A percentile compares a stretch with the other conserved stretches of the same genome.
phyloP scores from a whole-genome alignment of 2,797 vertebrate species.

The Todus mexicanus region DNA sequence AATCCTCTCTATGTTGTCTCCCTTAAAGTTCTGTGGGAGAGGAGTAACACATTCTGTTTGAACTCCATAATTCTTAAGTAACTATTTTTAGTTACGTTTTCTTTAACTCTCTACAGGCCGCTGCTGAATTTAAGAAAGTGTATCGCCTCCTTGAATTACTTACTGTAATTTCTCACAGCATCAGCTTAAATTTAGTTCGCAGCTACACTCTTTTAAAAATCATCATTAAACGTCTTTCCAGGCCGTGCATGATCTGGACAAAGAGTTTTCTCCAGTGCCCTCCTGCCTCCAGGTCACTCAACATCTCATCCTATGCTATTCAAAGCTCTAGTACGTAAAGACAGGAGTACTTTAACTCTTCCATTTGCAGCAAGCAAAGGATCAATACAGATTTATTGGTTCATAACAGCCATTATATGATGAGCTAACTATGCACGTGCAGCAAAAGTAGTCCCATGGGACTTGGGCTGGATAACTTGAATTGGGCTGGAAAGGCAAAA shows the following conservation, averaged over 20 bases:
- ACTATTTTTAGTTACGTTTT: constrained; percentile 1
- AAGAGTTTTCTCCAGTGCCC: background rate
- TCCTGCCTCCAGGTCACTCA: background rate
- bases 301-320: background rate
- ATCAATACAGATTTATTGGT: background rate
- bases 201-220: background rate
- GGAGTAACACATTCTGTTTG: background rate
- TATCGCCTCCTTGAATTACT: background rate
- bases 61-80: background rate
- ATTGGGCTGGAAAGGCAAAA: background rate
- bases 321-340: background rate
- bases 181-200: background rate
- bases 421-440: background rate
- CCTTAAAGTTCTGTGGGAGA: background rate
- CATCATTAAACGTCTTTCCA: background rate
- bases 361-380: background rate
- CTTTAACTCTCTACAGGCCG: background rate
- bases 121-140: background rate
- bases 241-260: background rate
- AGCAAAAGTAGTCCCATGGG: background rate
- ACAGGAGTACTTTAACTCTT: background rate
- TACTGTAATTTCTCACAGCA: background rate
- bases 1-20: background rate
- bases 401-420: background rate
- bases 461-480: background rate